phyloP scores from a whole-genome alignment of 2,888 invertebrate genomes.

The Malthinus flaveolus region DNA sequence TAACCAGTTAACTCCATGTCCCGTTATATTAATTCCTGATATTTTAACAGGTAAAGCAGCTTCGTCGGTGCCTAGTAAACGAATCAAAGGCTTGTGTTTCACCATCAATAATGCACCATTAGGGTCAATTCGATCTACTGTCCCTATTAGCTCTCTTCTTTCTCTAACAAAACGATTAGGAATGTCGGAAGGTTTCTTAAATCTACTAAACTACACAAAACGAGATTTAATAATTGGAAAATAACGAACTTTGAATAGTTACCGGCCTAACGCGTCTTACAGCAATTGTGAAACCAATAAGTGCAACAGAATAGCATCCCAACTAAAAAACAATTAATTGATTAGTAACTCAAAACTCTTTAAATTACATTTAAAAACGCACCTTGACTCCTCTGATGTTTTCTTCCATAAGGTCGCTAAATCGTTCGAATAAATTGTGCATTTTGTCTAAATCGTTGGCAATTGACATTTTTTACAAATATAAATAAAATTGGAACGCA shows the following conservation, averaged over 20 bases:
- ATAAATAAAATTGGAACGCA: no score
- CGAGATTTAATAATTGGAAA: slow-evolving; percentile 10
- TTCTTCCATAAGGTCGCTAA: slow-evolving; percentile 47
- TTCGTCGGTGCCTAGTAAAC: slow-evolving; percentile 40
- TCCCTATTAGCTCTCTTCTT: slow-evolving; percentile 49
- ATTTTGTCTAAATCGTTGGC: slow-evolving; percentile 6
- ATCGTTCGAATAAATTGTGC: slow-evolving; percentile 44
- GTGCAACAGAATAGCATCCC: slow-evolving; percentile 59
- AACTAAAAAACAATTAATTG: slow-evolving; percentile 47
- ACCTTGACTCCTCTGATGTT: slow-evolving; percentile 53
- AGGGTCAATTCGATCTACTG: slow-evolving; percentile 52
- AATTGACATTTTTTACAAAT: no score
- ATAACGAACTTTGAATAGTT: slow-evolving; percentile 40
- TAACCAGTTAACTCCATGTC: slow-evolving; percentile 57
- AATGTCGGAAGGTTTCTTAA: slow-evolving; percentile 50
- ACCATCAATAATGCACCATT: slow-evolving; percentile 51
- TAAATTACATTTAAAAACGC: slow-evolving; percentile 23
- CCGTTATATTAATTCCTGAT: slow-evolving; percentile 56
- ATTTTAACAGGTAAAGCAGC: slow-evolving; percentile 58
- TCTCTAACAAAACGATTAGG: slow-evolving; percentile 52
- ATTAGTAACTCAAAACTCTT: slow-evolving; percentile 11
- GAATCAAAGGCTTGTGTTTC: slow-evolving; percentile 52
- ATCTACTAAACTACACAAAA: slow-evolving; percentile 51
- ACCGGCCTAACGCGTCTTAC: slow-evolving; percentile 60
- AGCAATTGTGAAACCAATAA: slow-evolving; percentile 56